These are phyloP conservation scores for Ailuropoda melanoleuca DNA, from an alignment of 2,113 vertebrate genomes.

Conservation along the genomic window DNA sequence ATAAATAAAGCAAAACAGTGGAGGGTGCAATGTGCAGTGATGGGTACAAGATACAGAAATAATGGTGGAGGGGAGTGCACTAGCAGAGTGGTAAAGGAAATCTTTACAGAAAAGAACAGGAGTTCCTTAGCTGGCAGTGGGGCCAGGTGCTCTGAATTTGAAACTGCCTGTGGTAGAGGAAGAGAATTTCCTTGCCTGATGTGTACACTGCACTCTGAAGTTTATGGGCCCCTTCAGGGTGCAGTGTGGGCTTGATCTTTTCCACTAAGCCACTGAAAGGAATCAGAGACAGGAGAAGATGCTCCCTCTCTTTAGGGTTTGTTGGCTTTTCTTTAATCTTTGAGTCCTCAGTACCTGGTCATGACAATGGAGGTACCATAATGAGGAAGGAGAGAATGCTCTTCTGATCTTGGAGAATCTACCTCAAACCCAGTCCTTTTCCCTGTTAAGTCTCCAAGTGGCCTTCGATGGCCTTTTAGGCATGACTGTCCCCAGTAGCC, in stretches of 20 bases:
- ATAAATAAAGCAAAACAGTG: background rate
- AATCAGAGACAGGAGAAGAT: background rate
- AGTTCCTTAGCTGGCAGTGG: background rate
- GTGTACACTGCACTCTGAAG: background rate
- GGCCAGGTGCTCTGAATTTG: background rate
- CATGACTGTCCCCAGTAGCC: background rate
- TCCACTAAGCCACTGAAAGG: background rate
- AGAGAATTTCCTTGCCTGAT: background rate
- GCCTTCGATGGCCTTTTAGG: background rate
- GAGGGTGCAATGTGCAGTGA: background rate
- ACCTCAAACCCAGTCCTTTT: background rate
- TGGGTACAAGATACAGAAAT: background rate
- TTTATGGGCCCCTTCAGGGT: background rate
- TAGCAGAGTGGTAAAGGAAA: background rate
- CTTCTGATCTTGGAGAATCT: background rate
- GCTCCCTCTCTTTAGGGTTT: background rate
- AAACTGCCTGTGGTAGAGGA: background rate
- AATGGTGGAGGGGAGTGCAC: background rate
- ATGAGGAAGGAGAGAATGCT: background rate
- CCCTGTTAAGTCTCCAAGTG: background rate
- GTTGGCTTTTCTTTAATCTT: background rate
- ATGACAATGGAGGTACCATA: background rate
- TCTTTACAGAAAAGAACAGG: background rate
- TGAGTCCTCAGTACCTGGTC: background rate
- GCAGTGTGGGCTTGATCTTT: slow-evolving; percentile 13